These are phyloP conservation scores for Caenorhabditis afra DNA, from an alignment of 2,888 invertebrate species.

Conservation along the genomic window DNA sequence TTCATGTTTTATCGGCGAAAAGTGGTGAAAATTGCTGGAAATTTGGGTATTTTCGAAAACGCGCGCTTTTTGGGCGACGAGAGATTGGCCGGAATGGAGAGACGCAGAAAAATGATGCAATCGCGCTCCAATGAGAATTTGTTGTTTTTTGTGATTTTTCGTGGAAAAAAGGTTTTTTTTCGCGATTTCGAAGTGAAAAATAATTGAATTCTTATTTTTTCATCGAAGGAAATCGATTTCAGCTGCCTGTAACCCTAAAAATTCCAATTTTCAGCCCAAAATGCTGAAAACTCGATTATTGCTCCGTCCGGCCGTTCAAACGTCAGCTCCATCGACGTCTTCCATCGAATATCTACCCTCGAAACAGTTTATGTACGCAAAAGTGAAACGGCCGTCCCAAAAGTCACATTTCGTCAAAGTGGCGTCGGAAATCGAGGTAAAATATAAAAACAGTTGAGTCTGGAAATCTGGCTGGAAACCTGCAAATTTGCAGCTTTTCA, in stretches of 20 bases:
- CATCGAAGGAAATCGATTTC: no score
- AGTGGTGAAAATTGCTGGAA: no score
- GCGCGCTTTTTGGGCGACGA: no score
- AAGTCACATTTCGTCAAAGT: slow-evolving; percentile 50
- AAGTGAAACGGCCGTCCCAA: slow-evolving; percentile 45
- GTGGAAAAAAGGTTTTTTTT: no score
- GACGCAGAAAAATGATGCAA: no score
- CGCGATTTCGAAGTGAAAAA: no score
- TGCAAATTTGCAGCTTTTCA: slow-evolving; percentile 32
- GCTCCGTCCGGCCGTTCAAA: slow-evolving; percentile 6
- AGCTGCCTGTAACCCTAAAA: neutral
- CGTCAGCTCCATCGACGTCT: neutral
- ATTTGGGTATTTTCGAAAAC: no score
- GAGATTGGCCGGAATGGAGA: no score
- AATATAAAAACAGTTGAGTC: neutral
- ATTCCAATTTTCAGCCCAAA: neutral
- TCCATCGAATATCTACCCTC: slow-evolving; percentile 33
- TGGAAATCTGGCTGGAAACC: neutral
- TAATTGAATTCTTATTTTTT: no score
- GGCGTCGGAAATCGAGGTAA: slow-evolving; percentile 50
- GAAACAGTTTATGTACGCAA: slow-evolving; percentile 32
- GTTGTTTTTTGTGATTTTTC: no score
- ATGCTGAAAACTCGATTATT: slow-evolving; percentile 21
- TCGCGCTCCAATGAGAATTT: no score
- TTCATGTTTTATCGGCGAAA: no score